Base-by-base conservation (phyloP, 2,888 invertebrate species). In the Oligia latruncula region DNA sequence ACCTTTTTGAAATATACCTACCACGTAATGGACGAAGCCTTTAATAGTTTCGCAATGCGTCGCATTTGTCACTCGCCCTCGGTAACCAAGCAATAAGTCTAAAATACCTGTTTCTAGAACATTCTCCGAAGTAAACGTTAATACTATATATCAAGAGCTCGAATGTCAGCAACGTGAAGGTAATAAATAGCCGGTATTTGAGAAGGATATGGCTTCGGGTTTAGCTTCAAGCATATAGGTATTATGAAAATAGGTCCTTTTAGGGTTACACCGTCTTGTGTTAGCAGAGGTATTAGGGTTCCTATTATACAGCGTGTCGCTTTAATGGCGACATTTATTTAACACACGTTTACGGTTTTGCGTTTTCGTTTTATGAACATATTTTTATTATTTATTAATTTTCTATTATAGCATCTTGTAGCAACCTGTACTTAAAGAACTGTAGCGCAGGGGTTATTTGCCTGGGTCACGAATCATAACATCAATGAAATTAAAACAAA, bases 21-120 rank as follows among this genome's bases (percentile, higher is more conserved):
- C 23, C 58, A 23, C 58, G 23, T 9, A 23, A 58, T 58, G 9
- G 58, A n/a, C 58, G 58, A 23, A 5, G 20, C 11, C 29, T 35
- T 2, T 23, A 9, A 58, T 2, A 46, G 13, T 73, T 11, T 58
- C 46, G 46, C 13, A 75, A n/a, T 75, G 46, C 58, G 58, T 74
- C 55, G 17, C 4, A 75, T 75, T 76, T 76, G 23, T 74, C 75
- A 46, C 35, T 60, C 13, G 4, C 11, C 4, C n/a, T 35, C n/a
- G 0, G 29, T 74, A 46, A 73, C 74, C 43, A n/a, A 58, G 8
- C 23, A 58, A 73, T 74, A 75, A 23, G 17, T 58, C 35, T 46
- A 58, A 75, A 58, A 58, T 74, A 58, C 75, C 35, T 46, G 74
- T 23, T 75, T 17, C 58, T 74, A 29, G 74, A 73, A 23, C 43